Evolutionary conservation across 2,888 invertebrate genomes (phyloP), one percentile per base, ranked within the genome.

Genomic region (Chrysolina oricalcia): DNA sequence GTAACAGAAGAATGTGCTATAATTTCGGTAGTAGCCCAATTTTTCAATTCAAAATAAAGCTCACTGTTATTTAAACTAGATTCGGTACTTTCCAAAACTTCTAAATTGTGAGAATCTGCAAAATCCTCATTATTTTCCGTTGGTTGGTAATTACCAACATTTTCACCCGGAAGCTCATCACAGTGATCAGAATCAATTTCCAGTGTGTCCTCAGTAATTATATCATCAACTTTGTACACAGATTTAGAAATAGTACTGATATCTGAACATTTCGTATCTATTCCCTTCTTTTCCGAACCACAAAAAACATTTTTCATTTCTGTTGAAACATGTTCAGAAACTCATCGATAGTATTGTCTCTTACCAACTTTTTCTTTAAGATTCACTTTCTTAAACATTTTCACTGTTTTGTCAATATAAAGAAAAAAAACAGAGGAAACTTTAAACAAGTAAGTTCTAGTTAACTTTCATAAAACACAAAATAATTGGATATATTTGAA

Each of bases 11-110:
- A 64, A 64, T 64, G 68, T 56, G 68, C 53, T 53, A 68, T 68
- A 68, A 56, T 68, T 68, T 68, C 68, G 35, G 68, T 68, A 68
- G 68, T 53, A 17, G 41, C 68, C 40, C 68, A 68, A 40, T 50
- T 68, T 68, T 68, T 68, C 53, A 56, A 68, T 53, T 68, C 56
- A 4, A 17, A 48, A 68, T 50, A 53, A 11, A 68, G 68, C 40
- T 56, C 50, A 56, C 41, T 43, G 15, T 43, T 40, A 69, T 43
- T 56, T 56, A 15, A 53, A 69, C n/a, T 41, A 69, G 41, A 41
- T 27, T 69, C 59, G 10, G 19, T 69, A 19, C 15, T 27, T 69
- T 50, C 35, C 17, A 56, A 43, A 63, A 35, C 43, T 69, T 50
- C 35, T 35, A 56, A 43, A 63, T 63, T 63, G 63, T 35, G 17